Percentiles rank a stretch among this genome's conserved stretches.
Evolutionary conservation across 2,113 vertebrate genomes (phyloP).

Genomic region (Siniperca knerii): DNA sequence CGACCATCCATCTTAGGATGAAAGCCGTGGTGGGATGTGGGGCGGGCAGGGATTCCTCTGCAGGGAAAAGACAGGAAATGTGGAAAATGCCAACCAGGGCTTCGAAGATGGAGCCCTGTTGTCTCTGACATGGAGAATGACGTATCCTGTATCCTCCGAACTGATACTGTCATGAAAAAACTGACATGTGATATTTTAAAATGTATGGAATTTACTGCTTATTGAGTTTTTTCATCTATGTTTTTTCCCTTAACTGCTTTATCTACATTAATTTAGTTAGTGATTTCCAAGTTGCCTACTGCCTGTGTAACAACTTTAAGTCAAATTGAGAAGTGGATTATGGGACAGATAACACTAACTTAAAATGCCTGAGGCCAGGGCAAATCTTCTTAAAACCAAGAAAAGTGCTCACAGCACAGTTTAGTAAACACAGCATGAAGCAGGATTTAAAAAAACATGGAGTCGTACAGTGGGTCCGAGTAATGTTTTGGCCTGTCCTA

Average conservation of each 20-base stretch:
- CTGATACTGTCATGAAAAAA: not conserved
- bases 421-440: not conserved
- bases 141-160: constrained; percentile 13
- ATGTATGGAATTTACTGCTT: not conserved
- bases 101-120: constrained; percentile 36
- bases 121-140: not conserved
- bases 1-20: constrained; percentile 17
- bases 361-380: not conserved
- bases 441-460: not conserved
- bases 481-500: not conserved
- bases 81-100: constrained; percentile 38
- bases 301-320: constrained; percentile 53
- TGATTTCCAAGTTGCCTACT: not conserved
- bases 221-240: not conserved
- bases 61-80: constrained; percentile 67
- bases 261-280: not conserved
- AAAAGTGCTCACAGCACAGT: constrained; percentile 4
- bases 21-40: constrained; percentile 38
- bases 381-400: constrained; percentile 56
- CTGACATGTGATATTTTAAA: not conserved
- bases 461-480: not conserved
- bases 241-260: not conserved
- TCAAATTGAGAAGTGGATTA: constrained; percentile 33
- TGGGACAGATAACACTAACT: constrained; percentile 26
- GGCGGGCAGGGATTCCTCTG: constrained; percentile 32